These are phyloP conservation scores for Anhinga rufa DNA, from an alignment of 2,113 vertebrate species.

Conservation along the genomic window DNA sequence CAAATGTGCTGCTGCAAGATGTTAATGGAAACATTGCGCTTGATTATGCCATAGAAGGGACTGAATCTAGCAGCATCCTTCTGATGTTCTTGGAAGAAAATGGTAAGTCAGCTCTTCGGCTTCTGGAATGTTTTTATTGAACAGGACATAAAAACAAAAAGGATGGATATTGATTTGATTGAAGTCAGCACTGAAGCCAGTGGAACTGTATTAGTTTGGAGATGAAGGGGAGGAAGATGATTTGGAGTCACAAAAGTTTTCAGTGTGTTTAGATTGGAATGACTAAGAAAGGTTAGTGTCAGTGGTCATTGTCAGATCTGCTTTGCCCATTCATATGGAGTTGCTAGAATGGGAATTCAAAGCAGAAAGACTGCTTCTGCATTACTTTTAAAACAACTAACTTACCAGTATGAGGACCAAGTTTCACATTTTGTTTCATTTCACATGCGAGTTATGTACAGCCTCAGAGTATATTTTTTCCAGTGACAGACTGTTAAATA, in stretches of 20 bases:
- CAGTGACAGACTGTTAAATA: neutral
- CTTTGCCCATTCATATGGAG: neutral
- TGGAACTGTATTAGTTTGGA: neutral
- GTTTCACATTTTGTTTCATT: neutral
- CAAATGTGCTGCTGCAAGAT: conserved; percentile 90
- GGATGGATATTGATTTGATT: neutral
- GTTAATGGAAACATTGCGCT: conserved; percentile 87
- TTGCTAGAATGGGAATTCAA: neutral
- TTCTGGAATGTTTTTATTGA: neutral
- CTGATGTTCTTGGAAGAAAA: conserved; percentile 88
- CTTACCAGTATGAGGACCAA: neutral
- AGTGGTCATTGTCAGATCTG: neutral
- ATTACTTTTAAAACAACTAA: neutral
- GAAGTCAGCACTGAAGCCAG: neutral
- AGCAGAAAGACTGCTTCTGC: neutral
- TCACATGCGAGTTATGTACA: neutral
- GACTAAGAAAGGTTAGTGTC: neutral
- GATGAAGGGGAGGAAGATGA: neutral
- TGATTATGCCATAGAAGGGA: conserved; percentile 88
- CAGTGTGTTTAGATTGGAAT: neutral
- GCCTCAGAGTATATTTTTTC: neutral
- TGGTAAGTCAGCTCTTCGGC: conserved; percentile 70
- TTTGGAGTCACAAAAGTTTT: neutral
- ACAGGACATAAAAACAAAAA: neutral
- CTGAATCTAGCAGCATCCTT: conserved; percentile 86